Base-by-base conservation (phyloP, 1,140 invertebrate species). In the Orius insidiosus region DNA sequence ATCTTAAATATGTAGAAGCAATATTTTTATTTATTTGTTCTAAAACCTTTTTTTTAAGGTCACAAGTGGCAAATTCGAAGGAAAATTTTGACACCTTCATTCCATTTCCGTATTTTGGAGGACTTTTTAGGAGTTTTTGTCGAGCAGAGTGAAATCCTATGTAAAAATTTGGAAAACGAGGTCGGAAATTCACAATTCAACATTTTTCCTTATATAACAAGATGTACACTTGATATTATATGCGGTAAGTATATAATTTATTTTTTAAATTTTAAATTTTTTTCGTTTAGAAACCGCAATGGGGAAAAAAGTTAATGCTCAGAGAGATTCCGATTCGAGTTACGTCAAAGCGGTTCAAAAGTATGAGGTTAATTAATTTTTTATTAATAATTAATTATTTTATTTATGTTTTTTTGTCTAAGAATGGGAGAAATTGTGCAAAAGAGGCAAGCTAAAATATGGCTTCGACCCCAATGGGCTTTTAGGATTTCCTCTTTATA, bases 281-380 rank as follows among this genome's bases (percentile, higher is more conserved):
- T n/a, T n/a, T n/a, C n/a, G n/a, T n/a, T n/a, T 56, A 85, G 83
- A 88, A 64, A 84, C 83, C 49, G 84, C 84, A 6, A 88, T 90
- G 85, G 85, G 85, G 35, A 64, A 68, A 47, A 67, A 69, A 56
- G 69, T 85, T 6, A 70, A 75, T 59, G 78, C 78, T 2, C 81
- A 85, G 61, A 64, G 60, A 45, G 63, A 78, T 54, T 64, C 62
- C 18, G 68, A 80, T 47, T 79, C 76, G 19, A 73, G 77, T 49
- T 89, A 89, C 61, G 80, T 85, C 1, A 64, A 71, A 56, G 78
- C 83, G 14, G 71, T 86, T 37, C 74, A 74, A 52, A 68, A 68
- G 75, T 76, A 64, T 9, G 16, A 36, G 34, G 36, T 38, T 19
- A 19, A 16, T 10, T 6, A 15, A 40, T n/a, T n/a, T n/a, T n/a